Conservation (phyloP, 1,140 invertebrate genomes). For the Eubasilissa regina region DNA sequence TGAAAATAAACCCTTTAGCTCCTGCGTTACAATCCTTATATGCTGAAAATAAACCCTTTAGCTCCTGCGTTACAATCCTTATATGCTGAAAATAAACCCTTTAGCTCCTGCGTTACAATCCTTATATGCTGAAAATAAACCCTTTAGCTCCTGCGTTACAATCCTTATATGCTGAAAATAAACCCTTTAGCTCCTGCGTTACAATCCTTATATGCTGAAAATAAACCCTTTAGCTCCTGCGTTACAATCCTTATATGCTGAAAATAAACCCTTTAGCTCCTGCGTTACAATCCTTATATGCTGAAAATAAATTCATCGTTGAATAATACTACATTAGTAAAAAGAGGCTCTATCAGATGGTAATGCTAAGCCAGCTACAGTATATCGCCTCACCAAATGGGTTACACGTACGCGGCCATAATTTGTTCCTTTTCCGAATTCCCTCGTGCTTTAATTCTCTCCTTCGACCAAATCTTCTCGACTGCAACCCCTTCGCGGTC, state of each 20-base stretch:
- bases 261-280: not conserved
- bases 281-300: not conserved
- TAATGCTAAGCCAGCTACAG: too few relatives aligned
- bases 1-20: not conserved
- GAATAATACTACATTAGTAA: too few relatives aligned
- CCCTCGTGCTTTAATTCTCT: too few relatives aligned
- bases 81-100: not conserved
- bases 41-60: not conserved
- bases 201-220: not conserved
- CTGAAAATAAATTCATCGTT: too few relatives aligned
- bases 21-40: not conserved
- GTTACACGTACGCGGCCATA: too few relatives aligned
- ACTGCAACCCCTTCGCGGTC: too few relatives aligned
- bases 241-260: not conserved
- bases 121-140: not conserved
- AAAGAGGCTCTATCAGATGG: too few relatives aligned
- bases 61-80: not conserved
- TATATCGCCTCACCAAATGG: too few relatives aligned
- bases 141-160: not conserved
- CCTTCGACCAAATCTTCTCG: too few relatives aligned
- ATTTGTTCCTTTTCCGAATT: too few relatives aligned
- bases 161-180: not conserved
- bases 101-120: not conserved
- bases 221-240: not conserved
- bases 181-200: not conserved